Percentiles rank a stretch among this genome's conserved stretches.
phyloP scores from a whole-genome alignment of 2,888 invertebrate genomes.

The Lasioglossum calceatum region DNA sequence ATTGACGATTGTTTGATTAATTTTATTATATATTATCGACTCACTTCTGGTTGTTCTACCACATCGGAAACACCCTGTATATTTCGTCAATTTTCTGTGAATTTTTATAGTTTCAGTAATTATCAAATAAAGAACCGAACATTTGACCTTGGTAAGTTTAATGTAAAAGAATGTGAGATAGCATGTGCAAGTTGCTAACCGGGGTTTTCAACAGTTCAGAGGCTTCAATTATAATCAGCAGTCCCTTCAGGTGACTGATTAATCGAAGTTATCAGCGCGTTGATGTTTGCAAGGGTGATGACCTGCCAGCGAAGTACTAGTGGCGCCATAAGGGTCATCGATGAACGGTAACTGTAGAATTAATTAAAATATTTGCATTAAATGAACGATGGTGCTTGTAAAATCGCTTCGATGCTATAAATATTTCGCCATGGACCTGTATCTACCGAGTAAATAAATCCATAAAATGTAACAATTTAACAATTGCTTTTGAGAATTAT shows the following conservation, averaged over 20 bases:
- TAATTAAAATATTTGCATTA: constrained; percentile 15
- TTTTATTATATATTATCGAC: too few relatives aligned
- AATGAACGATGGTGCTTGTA: background rate
- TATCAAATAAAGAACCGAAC: background rate
- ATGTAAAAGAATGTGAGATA: background rate
- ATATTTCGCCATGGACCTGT: background rate
- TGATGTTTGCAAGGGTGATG: background rate
- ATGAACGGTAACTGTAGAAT: background rate
- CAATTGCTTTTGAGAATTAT: background rate
- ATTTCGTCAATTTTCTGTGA: background rate
- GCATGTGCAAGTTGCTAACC: background rate
- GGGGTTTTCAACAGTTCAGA: background rate
- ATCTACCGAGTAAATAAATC: background rate
- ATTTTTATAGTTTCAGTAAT: background rate
- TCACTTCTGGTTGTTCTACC: too few relatives aligned
- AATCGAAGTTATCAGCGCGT: constrained; percentile 2
- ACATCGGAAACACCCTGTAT: background rate
- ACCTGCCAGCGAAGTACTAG: background rate
- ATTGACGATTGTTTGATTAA: background rate
- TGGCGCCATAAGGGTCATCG: constrained; percentile 6
- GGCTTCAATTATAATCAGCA: background rate
- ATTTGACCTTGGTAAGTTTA: background rate
- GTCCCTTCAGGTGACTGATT: background rate
- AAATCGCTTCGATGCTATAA: background rate
- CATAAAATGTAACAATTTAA: background rate